These are phyloP conservation scores for Micrastur ruficollis DNA, from an alignment of 2,797 vertebrate species.

Conservation along the genomic window DNA sequence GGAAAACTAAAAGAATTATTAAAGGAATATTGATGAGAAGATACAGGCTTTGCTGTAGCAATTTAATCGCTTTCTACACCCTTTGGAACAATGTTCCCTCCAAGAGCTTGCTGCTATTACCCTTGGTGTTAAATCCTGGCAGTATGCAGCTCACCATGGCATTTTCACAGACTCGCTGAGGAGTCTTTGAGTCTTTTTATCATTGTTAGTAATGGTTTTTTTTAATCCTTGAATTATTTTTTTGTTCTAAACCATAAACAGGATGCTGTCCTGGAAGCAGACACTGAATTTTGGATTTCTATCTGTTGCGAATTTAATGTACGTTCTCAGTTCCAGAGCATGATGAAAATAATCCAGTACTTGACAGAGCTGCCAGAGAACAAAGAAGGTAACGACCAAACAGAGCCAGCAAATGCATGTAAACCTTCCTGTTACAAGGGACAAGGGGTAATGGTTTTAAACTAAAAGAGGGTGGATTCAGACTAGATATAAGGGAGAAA, in stretches of 20 bases:
- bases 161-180: neutral
- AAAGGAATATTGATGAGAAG: neutral
- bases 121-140: neutral
- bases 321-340: constrained; percentile 79
- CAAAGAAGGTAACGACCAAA: constrained; percentile 82
- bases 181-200: neutral
- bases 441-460: neutral
- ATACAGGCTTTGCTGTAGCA: neutral
- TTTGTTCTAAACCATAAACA: constrained; percentile 30
- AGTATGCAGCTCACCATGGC: neutral
- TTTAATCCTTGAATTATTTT: neutral
- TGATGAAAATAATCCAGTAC: constrained; percentile 86
- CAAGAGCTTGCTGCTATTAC: neutral
- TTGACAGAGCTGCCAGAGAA: constrained; percentile 87
- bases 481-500: neutral
- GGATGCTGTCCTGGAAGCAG: constrained; percentile 85
- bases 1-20: neutral
- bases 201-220: neutral
- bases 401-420: neutral
- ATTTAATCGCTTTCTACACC: neutral
- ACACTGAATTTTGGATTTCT: constrained; percentile 90
- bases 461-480: neutral
- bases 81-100: neutral
- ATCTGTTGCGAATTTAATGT: constrained; percentile 87
- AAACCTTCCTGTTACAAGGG: neutral